phyloP scores from a whole-genome alignment of 2,113 vertebrate species.

The Cnemophilus loriae region DNA sequence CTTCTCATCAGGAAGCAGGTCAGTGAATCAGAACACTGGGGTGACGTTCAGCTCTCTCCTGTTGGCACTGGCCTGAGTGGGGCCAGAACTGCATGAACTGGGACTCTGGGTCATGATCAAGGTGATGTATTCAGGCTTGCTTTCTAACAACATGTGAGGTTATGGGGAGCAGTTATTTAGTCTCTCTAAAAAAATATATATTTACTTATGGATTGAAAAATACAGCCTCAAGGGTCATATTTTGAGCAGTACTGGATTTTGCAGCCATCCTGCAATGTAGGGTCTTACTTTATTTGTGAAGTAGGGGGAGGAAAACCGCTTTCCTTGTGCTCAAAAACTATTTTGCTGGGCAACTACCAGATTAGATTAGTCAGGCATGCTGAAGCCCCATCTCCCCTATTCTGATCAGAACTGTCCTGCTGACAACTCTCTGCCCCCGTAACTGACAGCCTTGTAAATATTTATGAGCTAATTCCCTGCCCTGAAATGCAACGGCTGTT shows the following conservation, averaged over 20 bases:
- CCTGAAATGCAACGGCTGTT: background rate
- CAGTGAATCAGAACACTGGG: rapidly evolving
- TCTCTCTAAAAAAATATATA: background rate
- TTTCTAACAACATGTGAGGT: background rate
- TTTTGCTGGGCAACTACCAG: background rate
- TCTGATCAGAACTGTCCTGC: background rate
- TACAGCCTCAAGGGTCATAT: background rate
- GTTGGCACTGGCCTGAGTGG: background rate
- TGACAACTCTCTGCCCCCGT: background rate
- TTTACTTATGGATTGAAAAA: background rate
- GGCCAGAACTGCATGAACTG: background rate
- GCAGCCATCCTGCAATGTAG: background rate
- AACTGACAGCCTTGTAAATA: conserved; percentile 3
- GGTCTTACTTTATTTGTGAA: background rate
- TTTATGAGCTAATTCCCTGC: background rate
- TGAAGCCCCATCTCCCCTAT: background rate
- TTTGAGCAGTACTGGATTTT: background rate
- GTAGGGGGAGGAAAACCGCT: background rate
- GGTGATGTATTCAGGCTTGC: background rate
- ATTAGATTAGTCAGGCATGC: background rate
- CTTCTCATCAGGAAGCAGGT: background rate
- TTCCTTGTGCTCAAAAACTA: background rate
- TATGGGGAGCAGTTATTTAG: background rate
- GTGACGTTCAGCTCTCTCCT: background rate
- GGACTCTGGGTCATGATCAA: background rate